phyloP scores from a whole-genome alignment of 2,113 vertebrate species.

The Beaufortia kweichowensis region DNA sequence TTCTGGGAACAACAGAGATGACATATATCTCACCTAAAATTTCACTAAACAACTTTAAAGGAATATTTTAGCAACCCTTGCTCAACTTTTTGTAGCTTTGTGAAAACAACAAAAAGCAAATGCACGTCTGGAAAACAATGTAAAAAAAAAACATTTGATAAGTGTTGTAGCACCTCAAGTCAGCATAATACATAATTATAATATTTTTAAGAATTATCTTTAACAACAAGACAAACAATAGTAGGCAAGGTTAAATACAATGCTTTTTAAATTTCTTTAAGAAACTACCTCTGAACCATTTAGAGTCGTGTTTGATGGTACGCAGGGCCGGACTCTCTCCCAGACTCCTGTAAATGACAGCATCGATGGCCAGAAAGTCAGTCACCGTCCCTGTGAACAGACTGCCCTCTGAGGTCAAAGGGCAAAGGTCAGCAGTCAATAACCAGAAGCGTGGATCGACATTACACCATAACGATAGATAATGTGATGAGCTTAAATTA shows the following conservation, averaged over 20 bases:
- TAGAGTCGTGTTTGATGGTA: slow-evolving; percentile 96
- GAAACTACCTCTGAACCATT: slow-evolving; percentile 91
- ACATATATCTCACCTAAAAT: not conserved
- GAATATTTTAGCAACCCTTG: not conserved
- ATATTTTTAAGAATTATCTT: no score
- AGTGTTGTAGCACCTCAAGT: no score
- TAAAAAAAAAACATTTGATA: no score
- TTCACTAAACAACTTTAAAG: not conserved
- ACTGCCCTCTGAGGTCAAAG: slow-evolving; percentile 81
- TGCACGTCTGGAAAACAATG: no score
- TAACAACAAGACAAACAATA: no score
- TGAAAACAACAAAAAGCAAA: no score
- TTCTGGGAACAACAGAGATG: not conserved
- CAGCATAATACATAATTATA: no score
- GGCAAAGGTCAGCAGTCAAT: slow-evolving; percentile 15
- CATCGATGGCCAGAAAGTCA: slow-evolving; percentile 95
- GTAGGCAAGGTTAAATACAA: no score
- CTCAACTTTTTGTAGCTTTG: not conserved
- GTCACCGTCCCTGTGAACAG: slow-evolving; percentile 96
- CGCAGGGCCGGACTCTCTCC: slow-evolving; percentile 89
- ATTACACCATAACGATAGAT: not conserved
- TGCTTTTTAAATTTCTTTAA: no score
- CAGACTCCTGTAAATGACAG: slow-evolving; percentile 95
- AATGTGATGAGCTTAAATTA: no score
- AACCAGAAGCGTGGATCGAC: not conserved